These are phyloP conservation scores for Aleiodes testaceus DNA, from an alignment of 2,888 invertebrate genomes.

Conservation along the genomic window DNA sequence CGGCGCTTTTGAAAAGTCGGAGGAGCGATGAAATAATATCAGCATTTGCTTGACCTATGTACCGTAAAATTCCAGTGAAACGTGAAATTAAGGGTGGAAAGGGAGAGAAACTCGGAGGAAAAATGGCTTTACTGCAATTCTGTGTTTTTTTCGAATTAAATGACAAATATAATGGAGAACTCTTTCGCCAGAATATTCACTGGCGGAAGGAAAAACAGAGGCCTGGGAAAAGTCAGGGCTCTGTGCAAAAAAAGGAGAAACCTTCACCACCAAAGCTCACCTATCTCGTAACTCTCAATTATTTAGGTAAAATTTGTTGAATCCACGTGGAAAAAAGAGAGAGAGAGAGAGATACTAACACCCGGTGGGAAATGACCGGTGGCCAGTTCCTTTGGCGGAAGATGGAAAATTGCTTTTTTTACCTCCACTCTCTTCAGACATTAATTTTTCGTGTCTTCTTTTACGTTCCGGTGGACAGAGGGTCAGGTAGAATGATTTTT, in stretches of 20 bases:
- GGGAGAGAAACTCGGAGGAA: too few relatives aligned
- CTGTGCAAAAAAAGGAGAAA: slow-evolving; percentile 9
- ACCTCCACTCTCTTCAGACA: slow-evolving; percentile 31
- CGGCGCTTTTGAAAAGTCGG: slow-evolving; percentile 16
- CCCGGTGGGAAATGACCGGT: slow-evolving; percentile 57
- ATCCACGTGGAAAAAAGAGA: slow-evolving; percentile 49
- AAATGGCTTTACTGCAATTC: neutral
- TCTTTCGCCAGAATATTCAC: slow-evolving; percentile 2
- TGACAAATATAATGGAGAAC: slow-evolving; percentile 3
- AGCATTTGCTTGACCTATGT: slow-evolving; percentile 48
- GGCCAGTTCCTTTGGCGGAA: slow-evolving; percentile 46
- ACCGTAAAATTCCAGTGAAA: slow-evolving; percentile 49
- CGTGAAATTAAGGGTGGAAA: slow-evolving; percentile 24
- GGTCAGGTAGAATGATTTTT: slow-evolving; percentile 54
- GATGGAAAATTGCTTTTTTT: slow-evolving; percentile 59
- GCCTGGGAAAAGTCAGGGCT: slow-evolving; percentile 21
- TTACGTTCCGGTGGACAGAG: slow-evolving; percentile 49
- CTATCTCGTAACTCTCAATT: slow-evolving; percentile 58
- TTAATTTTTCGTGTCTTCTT: slow-evolving; percentile 49
- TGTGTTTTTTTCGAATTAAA: neutral
- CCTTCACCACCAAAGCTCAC: slow-evolving; percentile 36
- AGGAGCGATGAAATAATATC: slow-evolving; percentile 65
- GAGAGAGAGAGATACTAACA: slow-evolving; percentile 20
- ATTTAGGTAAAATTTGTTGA: slow-evolving; percentile 63
- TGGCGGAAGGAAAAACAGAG: slow-evolving; percentile 32